Base-by-base conservation (phyloP, 1,140 invertebrate genomes). In the Apis florea region DNA sequence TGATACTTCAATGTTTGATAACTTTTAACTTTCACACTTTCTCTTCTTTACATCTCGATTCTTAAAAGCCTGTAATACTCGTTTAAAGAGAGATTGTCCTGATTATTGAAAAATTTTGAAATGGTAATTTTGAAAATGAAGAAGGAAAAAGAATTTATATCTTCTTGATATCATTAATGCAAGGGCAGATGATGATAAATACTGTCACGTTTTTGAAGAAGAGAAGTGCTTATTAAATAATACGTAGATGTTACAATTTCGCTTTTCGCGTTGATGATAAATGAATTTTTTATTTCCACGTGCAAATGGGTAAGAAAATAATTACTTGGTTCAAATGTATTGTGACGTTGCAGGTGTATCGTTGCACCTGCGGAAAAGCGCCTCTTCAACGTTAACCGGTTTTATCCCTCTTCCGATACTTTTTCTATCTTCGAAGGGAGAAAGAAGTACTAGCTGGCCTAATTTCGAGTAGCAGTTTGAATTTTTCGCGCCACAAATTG, bases 301-400 rank as follows among this genome's bases (percentile, higher is more conserved):
- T 26, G 24, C 6, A 26, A 13, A 9, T 13, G 59, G 8, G 26
- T 19, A 19, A 63, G 40, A 17, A 49, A 47, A 74, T 19, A 58
- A 74, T 63, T 54, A 76, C 8, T 9, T 11, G 19, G 49, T 51
- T 19, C 11, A 26, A 66, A 76, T 47, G 58, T 61, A 74, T 49
- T 26, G 56, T 76, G 61, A 76, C 21, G 21, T 51, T 54, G 74
- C 74, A 76, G 74, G 74, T 76, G 74, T 76, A 53, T 66, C 51
- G 74, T 40, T 76, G 61, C 74, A 76, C 74, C 74, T 76, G 74
- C 74, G 61, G 31, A 54, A 53, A 66, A 76, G 54, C 49, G 74
- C 47, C 53, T 56, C 31, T 15, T 19, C 6, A 40, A 40, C 51
- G n/a, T 76, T 66, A 76, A n/a, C 51, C 74, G 40, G 21, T 66